Evolutionary conservation across 2,888 invertebrate genomes (phyloP).

Genomic region (Vanessa cardui): DNA sequence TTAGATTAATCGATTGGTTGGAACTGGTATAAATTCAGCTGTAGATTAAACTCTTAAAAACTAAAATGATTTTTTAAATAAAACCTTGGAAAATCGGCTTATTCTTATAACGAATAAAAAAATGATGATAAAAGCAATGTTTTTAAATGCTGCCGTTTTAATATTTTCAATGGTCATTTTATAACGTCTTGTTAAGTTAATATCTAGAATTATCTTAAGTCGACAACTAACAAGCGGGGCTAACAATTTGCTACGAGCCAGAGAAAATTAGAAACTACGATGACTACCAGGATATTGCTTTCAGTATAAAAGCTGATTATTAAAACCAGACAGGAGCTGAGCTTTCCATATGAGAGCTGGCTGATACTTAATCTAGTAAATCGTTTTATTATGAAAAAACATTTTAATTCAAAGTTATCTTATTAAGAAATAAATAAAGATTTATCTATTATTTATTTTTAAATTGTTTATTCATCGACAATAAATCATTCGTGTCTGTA

Average conservation of each 20-base stretch:
- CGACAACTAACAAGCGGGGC: slow-evolving; percentile 51
- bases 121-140: too few species aligned
- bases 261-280: slow-evolving; percentile 65
- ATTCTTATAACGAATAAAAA: too few species aligned
- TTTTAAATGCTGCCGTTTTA: slow-evolving; percentile 8
- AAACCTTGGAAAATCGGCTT: too few species aligned
- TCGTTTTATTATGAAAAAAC: background rate
- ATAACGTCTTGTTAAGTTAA: slow-evolving; percentile 41
- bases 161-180: slow-evolving; percentile 20
- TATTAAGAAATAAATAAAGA: background rate
- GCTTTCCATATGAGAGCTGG: slow-evolving; percentile 61
- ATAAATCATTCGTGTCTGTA: background rate
- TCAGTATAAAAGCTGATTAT: slow-evolving; percentile 63
- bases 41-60: too few species aligned
- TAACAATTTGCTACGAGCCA: slow-evolving; percentile 42
- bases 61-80: too few species aligned
- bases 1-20: too few species aligned
- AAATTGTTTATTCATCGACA: too few species aligned
- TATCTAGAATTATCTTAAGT: slow-evolving; percentile 46
- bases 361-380: slow-evolving; percentile 26
- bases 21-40: too few species aligned
- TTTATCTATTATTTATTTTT: too few species aligned
- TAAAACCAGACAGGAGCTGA: slow-evolving; percentile 57
- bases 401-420: background rate
- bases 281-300: slow-evolving; percentile 59